phyloP scores from a whole-genome alignment of 2,797 vertebrate genomes.

The Vultur gryphus region DNA sequence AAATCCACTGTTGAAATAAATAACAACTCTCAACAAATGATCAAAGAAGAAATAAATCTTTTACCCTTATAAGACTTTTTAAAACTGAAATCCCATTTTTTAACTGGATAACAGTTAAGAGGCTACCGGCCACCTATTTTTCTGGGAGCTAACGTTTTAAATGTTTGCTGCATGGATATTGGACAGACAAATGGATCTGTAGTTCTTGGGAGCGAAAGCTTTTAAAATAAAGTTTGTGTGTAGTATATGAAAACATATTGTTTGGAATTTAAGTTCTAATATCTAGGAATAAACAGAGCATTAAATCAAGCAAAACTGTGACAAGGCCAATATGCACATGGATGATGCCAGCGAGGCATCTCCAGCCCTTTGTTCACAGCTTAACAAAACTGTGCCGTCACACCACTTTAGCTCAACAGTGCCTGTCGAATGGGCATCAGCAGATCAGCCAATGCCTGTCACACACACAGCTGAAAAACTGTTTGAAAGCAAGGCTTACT shows the following conservation, averaged over 20 bases:
- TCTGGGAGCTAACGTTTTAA: slow-evolving; percentile 63
- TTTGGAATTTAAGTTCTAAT: slow-evolving; percentile 86
- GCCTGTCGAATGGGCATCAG: slow-evolving; percentile 94
- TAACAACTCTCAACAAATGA: slow-evolving; percentile 75
- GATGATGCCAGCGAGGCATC: slow-evolving; percentile 86
- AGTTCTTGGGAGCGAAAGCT: slow-evolving; percentile 60
- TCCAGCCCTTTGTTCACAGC: slow-evolving; percentile 92
- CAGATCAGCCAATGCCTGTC: slow-evolving; percentile 89
- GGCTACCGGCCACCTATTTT: slow-evolving; percentile 67
- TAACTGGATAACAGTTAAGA: slow-evolving; percentile 73
- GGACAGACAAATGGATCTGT: slow-evolving; percentile 42
- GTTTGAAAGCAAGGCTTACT: slow-evolving; percentile 81
- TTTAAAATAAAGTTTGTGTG: slow-evolving; percentile 76
- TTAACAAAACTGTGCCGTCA: slow-evolving; percentile 98
- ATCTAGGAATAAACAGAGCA: slow-evolving; percentile 95
- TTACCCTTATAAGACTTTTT: slow-evolving; percentile 73
- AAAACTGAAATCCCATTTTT: slow-evolving; percentile 71
- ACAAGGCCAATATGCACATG: slow-evolving; percentile 87
- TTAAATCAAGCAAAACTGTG: slow-evolving; percentile 94
- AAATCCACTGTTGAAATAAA: slow-evolving; percentile 76
- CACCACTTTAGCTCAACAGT: slow-evolving; percentile 94
- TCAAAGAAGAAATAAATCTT: slow-evolving; percentile 83
- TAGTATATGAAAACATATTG: slow-evolving; percentile 74
- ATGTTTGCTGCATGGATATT: slow-evolving; percentile 35
- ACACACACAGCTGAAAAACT: slow-evolving; percentile 80